Conservation (phyloP, 2,797 vertebrate species). For the Danio tinwini region DNA sequence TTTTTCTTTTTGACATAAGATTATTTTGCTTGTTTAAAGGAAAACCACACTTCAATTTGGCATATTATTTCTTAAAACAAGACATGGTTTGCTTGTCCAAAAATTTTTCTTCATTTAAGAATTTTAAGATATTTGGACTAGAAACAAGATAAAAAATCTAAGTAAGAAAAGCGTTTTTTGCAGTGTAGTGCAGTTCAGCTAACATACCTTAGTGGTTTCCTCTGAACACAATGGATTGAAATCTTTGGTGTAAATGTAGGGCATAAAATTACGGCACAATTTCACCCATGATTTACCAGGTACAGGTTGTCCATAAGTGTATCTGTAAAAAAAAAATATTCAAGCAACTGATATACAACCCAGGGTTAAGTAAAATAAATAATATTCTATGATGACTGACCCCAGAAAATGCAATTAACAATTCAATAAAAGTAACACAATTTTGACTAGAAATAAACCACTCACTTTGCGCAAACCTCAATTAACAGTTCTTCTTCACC, state of each 20-base stretch:
- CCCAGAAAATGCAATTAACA: not conserved
- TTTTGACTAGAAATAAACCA: not conserved
- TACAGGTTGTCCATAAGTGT: slow-evolving; percentile 58
- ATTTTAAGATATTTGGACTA: no score
- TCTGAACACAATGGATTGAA: slow-evolving; percentile 7
- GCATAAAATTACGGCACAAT: slow-evolving; percentile 27
- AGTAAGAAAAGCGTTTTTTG: no score
- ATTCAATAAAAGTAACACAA: no score
- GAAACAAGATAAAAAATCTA: no score
- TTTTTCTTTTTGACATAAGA: no score
- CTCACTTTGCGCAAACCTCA: slow-evolving; percentile 57
- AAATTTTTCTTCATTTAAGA: no score
- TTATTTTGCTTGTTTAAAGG: no score
- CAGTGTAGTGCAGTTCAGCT: not conserved
- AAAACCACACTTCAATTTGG: no score
- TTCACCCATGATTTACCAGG: slow-evolving; percentile 42
- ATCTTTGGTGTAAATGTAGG: no score
- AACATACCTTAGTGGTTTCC: slow-evolving; percentile 30
- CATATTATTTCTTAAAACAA: no score
- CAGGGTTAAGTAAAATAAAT: not conserved
- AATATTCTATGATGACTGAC: not conserved
- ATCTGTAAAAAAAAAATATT: slow-evolving; percentile 22
- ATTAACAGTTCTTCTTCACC: slow-evolving; percentile 31
- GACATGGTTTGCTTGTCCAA: no score
- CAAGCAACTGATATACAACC: not conserved